Conservation (phyloP, 2,797 vertebrate species). For the Danio jaintianensis region DNA sequence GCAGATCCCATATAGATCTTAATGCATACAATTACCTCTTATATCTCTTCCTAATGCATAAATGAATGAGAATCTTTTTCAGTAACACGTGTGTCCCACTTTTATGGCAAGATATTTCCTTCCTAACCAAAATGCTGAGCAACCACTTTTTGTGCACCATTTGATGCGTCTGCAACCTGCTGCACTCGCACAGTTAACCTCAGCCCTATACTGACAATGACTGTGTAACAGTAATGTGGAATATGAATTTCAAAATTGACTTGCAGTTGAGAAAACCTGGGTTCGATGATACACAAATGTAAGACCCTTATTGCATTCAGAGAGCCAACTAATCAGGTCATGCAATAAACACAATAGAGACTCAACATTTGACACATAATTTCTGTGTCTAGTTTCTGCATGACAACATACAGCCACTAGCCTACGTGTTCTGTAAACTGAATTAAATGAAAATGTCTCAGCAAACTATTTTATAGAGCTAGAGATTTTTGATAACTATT, state of each 20-base stretch:
- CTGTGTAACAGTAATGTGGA: not conserved
- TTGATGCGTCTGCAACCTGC: conserved; percentile 1
- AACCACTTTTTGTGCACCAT: conserved; percentile 31
- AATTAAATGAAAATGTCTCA: no score
- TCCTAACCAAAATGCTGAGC: conserved; percentile 42
- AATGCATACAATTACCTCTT: no score
- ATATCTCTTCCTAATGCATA: no score
- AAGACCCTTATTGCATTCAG: not conserved
- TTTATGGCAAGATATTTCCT: conserved; percentile 13
- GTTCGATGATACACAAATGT: conserved; percentile 9
- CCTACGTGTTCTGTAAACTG: not conserved
- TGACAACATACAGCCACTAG: not conserved
- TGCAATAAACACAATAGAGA: not conserved
- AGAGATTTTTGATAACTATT: not conserved
- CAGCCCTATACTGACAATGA: not conserved
- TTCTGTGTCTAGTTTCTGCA: not conserved
- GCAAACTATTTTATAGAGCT: not conserved
- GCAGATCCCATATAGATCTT: not conserved
- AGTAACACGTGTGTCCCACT: conserved; percentile 5
- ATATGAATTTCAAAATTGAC: not conserved
- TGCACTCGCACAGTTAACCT: conserved; percentile 3
- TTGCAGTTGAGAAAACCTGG: not conserved
- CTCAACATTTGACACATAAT: not conserved
- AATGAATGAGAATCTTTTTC: conserved; percentile 6
- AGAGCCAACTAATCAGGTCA: not conserved